phyloP scores from a whole-genome alignment of 2,113 vertebrate genomes.

The Xenopus tropicalis region UCB_Xtro_10.0 CM004447.2:112271001-112271500 shows the following conservation, averaged over 20 bases:
- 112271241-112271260: constrained; percentile 55
- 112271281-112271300: no score
- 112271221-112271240: constrained; percentile 49
- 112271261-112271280: no score
- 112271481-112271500: no score
- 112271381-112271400: no score
- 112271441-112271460: no score
- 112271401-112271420: no score
- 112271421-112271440: no score
- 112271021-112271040: constrained; percentile 83
- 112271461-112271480: no score
- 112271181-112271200: constrained; percentile 76
- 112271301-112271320: no score
- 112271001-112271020: constrained; percentile 81
- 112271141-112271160: constrained; percentile 63
- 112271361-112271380: no score
- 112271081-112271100: constrained; percentile 80
- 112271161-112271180: constrained; percentile 80
- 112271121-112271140: constrained; percentile 73
- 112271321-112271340: no score
- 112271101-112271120: constrained; percentile 85
- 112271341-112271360: no score
- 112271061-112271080: constrained; percentile 82
- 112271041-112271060: constrained; percentile 84
- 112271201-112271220: constrained; percentile 72